Base-by-base conservation (phyloP, 2,113 vertebrate genomes). In the Oncorhynchus nerka region DNA sequence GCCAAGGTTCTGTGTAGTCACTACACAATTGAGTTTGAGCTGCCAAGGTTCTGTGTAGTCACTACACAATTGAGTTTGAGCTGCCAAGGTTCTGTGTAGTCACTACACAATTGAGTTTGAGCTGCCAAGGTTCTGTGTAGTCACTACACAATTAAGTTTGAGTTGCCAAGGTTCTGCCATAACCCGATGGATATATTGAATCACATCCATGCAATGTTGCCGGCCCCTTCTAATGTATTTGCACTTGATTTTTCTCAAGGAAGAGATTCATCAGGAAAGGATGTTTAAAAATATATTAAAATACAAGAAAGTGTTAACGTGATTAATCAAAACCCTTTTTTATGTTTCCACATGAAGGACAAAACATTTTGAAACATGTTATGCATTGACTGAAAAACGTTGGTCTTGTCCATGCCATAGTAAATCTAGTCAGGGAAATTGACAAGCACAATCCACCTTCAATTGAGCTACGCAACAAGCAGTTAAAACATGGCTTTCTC, bases 401-500 rank as follows among this genome's bases (percentile, higher is more conserved):
- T 45, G 39, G 39, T 45, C 39, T 11, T 45, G 39, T 45, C 9
- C 9, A 3, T 45, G 39, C 39, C 8, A 12, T 45, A 11, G 39
- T 45, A 45, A 45, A 45, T 45, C 39, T 45, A 11, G 39, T 12
- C 39, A 45, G 39, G 9, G 9, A 9, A 39, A 39, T 39, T 39
- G 39, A 9, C 39, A 22, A 65, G 71, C 28, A 75, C 69, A 64
- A 61, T 62, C 64, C 62, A 61, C 15, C 71, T 78, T 62, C 75
- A 22, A 12, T 68, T 61, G 71, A 80, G 76, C 48, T 5, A 84
- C 75, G 86, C 86, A 84, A 80, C 82, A 86, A 89, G 87, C 83
- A 86, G 87, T 90, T 88, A 81, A 89, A 85, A 48, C 75, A 75
- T 76, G 5, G 3, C 15, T 65, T 68, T 68, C 26, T 19, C 34